phyloP scores from a whole-genome alignment of 1,140 invertebrate genomes.

The Drosophila arawakana region DNA sequence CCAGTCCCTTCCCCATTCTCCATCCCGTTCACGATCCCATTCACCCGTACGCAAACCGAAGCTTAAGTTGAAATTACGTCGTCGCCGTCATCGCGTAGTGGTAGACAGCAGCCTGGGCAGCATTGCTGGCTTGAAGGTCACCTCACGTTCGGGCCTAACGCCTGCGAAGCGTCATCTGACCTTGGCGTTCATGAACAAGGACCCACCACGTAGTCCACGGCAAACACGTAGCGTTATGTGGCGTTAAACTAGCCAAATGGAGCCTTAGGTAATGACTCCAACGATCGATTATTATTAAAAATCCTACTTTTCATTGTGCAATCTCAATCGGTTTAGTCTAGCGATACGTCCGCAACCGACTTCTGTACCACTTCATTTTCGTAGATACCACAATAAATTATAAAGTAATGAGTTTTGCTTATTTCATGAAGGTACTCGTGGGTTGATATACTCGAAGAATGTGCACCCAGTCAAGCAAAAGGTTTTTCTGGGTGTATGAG shows the following conservation, averaged over 20 bases:
- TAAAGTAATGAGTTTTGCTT: not conserved
- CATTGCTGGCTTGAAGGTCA: constrained; percentile 29
- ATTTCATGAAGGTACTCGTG: too few species aligned
- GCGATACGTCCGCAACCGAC: not conserved
- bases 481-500: too few species aligned
- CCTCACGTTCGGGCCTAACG: constrained; percentile 21
- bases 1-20: not conserved
- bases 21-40: not conserved
- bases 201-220: constrained; percentile 14
- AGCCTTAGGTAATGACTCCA: too few species aligned
- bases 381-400: constrained; percentile 24
- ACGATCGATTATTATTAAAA: too few species aligned
- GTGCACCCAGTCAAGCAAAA: too few species aligned
- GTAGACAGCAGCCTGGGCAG: constrained; percentile 62
- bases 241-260: constrained; percentile 3
- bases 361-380: constrained; percentile 11
- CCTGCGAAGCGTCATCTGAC: constrained; percentile 63
- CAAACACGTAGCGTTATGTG: constrained; percentile 17
- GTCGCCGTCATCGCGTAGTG: not conserved
- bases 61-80: not conserved
- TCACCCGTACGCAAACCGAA: not conserved
- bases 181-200: constrained; percentile 52
- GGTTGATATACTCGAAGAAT: too few species aligned
- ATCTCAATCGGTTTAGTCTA: not conserved
- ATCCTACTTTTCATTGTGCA: not conserved